phyloP scores from a whole-genome alignment of 2,797 vertebrate genomes.

The Danio tinwini region DNA sequence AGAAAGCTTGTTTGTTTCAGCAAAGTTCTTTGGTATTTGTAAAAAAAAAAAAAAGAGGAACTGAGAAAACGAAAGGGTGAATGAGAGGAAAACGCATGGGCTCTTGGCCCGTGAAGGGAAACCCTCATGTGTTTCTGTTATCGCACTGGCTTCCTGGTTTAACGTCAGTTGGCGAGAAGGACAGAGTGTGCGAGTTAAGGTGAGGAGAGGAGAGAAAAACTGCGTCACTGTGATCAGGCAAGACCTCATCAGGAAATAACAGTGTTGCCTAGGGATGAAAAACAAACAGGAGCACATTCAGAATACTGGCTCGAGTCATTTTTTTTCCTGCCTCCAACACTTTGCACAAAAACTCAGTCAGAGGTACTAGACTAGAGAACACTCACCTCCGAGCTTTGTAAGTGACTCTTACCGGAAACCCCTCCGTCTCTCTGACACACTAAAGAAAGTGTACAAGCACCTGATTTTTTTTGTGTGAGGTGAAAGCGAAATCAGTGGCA shows the following conservation, averaged over 20 bases:
- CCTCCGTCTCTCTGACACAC: conserved; percentile 20
- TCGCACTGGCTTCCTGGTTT: conserved; percentile 16
- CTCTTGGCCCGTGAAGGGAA: conserved; percentile 24
- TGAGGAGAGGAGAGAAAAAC: conserved; percentile 42
- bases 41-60: neutral
- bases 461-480: conserved; percentile 24
- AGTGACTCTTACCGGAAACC: conserved; percentile 13
- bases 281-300: conserved; percentile 63
- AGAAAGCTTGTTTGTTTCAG: neutral
- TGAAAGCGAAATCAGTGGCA: conserved; percentile 43
- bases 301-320: conserved; percentile 61
- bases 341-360: conserved; percentile 31
- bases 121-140: conserved; percentile 42
- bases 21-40: neutral
- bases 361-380: conserved; percentile 24
- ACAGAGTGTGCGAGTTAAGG: conserved; percentile 21
- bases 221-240: conserved; percentile 60
- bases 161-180: conserved; percentile 24
- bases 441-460: conserved; percentile 41
- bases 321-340: conserved; percentile 39
- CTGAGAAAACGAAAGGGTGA: neutral
- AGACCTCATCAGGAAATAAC: conserved; percentile 67
- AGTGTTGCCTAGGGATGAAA: conserved; percentile 69
- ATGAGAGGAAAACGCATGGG: conserved; percentile 16
- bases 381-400: conserved; percentile 27